Evolutionary conservation across 2,797 vertebrate species (phyloP).

Genomic region (Paratrypauchen microcephalus): DNA sequence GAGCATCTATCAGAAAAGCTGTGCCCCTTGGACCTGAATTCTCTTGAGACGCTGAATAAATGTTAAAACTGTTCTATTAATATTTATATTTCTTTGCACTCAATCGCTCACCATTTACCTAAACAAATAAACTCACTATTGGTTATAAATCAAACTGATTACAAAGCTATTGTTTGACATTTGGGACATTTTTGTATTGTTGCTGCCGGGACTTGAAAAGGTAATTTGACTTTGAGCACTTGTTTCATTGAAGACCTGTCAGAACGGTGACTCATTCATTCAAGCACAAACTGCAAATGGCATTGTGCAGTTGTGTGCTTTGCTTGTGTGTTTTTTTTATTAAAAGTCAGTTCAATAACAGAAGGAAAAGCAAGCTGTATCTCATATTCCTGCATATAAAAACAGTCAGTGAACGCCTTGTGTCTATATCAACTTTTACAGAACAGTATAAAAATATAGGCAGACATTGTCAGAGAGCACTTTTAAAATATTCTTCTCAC

Average conservation of each 20-base stretch:
- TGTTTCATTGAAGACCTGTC: conserved; percentile 43
- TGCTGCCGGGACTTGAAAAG: conserved; percentile 27
- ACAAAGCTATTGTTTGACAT: conserved; percentile 26
- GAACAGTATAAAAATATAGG: conserved; percentile 1
- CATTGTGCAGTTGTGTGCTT: conserved; percentile 24
- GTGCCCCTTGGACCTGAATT: no score
- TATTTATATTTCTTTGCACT: not conserved
- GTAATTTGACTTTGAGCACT: conserved; percentile 34
- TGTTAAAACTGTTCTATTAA: not conserved
- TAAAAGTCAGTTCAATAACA: conserved; percentile 21
- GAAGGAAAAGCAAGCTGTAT: not conserved
- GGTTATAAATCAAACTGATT: conserved; percentile 16
- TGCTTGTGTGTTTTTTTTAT: no score
- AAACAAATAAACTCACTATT: not conserved
- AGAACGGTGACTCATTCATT: conserved; percentile 34
- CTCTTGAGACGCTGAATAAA: not conserved
- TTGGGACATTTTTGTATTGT: conserved; percentile 18
- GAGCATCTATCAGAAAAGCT: no score
- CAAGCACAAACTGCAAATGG: conserved; percentile 28
- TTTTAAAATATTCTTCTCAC: conserved; percentile 5
- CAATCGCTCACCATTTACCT: conserved; percentile 2
- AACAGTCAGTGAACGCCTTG: conserved; percentile 2
- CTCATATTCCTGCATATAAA: conserved; percentile 7
- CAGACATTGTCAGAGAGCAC: not conserved
- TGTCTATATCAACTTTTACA: conserved; percentile 11